Evolutionary conservation across 2,888 invertebrate genomes (phyloP).

Genomic region (Drepana falcataria): DNA sequence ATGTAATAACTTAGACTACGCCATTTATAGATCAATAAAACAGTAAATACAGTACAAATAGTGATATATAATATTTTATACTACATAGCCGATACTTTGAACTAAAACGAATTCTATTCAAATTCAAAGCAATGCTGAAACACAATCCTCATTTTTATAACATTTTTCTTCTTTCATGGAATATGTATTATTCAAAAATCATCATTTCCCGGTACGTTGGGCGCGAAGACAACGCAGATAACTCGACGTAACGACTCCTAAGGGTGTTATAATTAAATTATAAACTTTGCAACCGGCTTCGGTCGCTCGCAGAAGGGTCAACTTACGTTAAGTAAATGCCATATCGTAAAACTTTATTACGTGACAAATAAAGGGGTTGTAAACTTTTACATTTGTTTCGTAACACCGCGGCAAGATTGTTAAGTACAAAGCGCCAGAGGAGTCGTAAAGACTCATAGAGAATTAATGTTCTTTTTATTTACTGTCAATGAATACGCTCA

Average conservation of each 20-base stretch:
- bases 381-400: constrained; percentile 61
- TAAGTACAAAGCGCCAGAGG: constrained; percentile 30
- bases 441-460: background rate
- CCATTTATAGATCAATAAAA: too few relatives aligned
- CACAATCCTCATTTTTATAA: background rate
- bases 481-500: too few relatives aligned
- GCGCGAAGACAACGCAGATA: background rate
- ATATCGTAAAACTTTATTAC: constrained; percentile 74
- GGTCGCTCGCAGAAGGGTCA: constrained; percentile 56
- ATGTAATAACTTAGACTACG: too few relatives aligned
- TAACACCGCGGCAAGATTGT: constrained; percentile 45
- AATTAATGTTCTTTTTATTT: too few relatives aligned
- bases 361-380: constrained; percentile 74
- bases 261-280: constrained; percentile 76
- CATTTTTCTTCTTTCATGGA: background rate
- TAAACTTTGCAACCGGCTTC: constrained; percentile 58
- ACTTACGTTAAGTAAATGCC: constrained; percentile 68
- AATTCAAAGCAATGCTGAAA: background rate
- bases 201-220: background rate
- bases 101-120: background rate
- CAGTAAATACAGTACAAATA: too few relatives aligned
- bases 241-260: constrained; percentile 52
- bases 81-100: too few relatives aligned
- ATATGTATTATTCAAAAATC: background rate
- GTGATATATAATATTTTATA: too few relatives aligned